Base-by-base conservation (phyloP, 2,888 invertebrate genomes). In the Autographa gamma region DNA sequence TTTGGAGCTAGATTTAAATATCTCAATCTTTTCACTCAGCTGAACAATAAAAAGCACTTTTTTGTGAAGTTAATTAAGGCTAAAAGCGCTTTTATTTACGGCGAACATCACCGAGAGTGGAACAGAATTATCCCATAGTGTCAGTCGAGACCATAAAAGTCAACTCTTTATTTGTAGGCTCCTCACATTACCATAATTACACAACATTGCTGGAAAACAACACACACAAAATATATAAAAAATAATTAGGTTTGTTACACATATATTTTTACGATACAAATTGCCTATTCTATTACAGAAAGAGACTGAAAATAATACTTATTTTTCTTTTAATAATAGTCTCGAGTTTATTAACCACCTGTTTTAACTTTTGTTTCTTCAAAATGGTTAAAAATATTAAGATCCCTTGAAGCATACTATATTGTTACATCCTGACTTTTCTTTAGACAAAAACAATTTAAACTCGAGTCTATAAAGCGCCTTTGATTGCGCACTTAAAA, bases 61-160 rank as follows among this genome's bases (percentile, higher is more conserved):
- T 25, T 25, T 48, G 31, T 32, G 31, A 48, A 31, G 38, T 65
- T 60, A 70, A 71, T 73, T 66, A 66, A 58, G 34, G 54, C 38
- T 60, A 63, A 66, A 72, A 63, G 34, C 59, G 54, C 66, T 74
- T 64, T 65, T n/a, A 43, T 67, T 66, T 52, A 58, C 16, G 14
- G 48, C 18, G 11, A n/a, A 58, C 13, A 32, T 31, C 25, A 61
- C 52, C 62, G 18, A 62, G 66, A 68, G 25, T 52, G 31, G 54
- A 69, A 65, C 63, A 61, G 56, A 73, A 80, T 71, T 61, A 67
- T 66, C 52, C 65, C 69, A 71, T 74, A 77, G 64, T 71, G 66
- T 65, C 59, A 58, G 62, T 70, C 61, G 43, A 60, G 52, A 60
- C 63, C 64, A 69, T 73, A 64, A 70, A 71, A 66, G 59, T 19